These are phyloP conservation scores for Euphonia xanthogaster DNA, from an alignment of 2,797 vertebrate species.

Conservation along the genomic window DNA sequence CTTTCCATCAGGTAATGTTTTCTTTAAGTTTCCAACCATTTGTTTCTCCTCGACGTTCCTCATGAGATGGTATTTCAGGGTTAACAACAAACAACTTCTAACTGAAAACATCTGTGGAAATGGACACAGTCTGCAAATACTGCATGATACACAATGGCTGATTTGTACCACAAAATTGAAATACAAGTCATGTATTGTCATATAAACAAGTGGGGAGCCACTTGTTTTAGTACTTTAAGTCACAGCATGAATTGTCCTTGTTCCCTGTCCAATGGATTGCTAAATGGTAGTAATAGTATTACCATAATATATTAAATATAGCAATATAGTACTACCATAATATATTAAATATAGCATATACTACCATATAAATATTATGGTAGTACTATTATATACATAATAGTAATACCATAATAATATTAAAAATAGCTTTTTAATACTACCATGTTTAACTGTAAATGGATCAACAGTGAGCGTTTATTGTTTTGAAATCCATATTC, in stretches of 20 bases:
- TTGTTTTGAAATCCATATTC: not conserved
- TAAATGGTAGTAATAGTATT: too few species aligned
- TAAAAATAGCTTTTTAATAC: too few species aligned
- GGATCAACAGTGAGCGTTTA: not conserved
- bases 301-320: too few species aligned
- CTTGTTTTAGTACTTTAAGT: not conserved
- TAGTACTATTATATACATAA: too few species aligned
- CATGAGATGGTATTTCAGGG: not conserved
- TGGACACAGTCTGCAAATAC: not conserved
- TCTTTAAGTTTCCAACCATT: not conserved
- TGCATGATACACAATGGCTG: not conserved
- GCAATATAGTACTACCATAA: too few species aligned
- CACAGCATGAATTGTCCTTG: not conserved
- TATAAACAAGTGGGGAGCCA: too few species aligned
- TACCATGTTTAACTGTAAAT: not conserved
- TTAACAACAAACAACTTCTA: not conserved
- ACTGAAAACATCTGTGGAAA: conserved; percentile 1
- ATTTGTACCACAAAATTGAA: not conserved
- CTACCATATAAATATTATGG: too few species aligned
- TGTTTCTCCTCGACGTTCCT: not conserved
- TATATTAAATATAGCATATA: too few species aligned
- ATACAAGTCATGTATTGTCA: not conserved
- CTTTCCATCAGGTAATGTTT: not conserved
- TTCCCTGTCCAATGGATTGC: not conserved
- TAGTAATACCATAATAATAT: too few species aligned